Percentiles rank a stretch among this genome's conserved stretches.
These are phyloP conservation scores for Platyscapa corneri DNA, from an alignment of 1,140 invertebrate genomes.

Conservation along the genomic window DNA sequence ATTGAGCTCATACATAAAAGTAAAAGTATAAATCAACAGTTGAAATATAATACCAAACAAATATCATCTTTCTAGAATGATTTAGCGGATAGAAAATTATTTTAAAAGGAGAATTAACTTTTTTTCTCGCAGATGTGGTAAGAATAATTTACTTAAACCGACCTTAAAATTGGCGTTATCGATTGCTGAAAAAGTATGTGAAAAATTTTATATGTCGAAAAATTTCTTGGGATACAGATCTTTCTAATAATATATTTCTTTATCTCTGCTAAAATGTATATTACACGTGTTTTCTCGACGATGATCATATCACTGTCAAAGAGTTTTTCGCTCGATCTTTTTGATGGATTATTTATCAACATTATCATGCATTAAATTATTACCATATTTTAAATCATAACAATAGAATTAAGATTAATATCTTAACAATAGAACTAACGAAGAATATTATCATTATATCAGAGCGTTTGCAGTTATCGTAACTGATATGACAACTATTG, in stretches of 20 bases:
- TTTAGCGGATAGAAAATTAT: background rate
- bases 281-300: too few relatives aligned
- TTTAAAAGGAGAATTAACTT: background rate
- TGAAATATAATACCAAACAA: too few relatives aligned
- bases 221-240: constrained; percentile 35
- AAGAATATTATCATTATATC: background rate
- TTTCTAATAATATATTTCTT: background rate
- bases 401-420: too few relatives aligned
- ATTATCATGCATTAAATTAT: background rate
- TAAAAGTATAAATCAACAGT: too few relatives aligned
- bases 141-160: background rate
- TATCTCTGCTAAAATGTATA: background rate
- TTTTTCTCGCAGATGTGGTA: background rate
- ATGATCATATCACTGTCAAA: background rate
- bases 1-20: too few relatives aligned
- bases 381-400: too few relatives aligned
- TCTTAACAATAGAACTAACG: background rate
- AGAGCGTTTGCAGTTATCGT: background rate
- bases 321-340: background rate
- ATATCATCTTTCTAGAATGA: too few relatives aligned
- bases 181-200: background rate
- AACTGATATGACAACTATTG: background rate
- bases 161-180: background rate
- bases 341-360: background rate
- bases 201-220: background rate